Evolutionary conservation across 2,113 vertebrate genomes (phyloP).

Genomic region (Mobula birostris): DNA sequence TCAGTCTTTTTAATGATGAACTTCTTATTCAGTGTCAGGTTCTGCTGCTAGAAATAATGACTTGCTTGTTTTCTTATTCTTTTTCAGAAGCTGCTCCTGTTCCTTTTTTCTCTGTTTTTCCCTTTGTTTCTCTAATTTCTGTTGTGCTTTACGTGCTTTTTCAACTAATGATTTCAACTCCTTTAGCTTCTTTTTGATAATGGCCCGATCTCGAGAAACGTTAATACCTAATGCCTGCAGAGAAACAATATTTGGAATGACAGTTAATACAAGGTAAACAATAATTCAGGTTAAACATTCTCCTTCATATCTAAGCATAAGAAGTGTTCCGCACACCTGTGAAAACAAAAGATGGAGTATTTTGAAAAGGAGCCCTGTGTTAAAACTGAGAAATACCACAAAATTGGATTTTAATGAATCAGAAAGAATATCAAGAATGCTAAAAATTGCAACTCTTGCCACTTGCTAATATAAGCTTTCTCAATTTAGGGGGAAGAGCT

Average conservation of each 20-base stretch:
- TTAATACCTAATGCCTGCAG: conserved; percentile 75
- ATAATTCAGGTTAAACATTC: background rate
- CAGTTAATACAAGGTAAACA: background rate
- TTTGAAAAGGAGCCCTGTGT: background rate
- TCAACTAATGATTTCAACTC: conserved; percentile 81
- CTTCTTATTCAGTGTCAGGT: conserved; percentile 51
- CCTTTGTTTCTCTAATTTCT: conserved; percentile 82
- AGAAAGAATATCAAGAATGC: background rate
- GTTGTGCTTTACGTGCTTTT: conserved; percentile 74
- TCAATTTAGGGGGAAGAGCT: background rate
- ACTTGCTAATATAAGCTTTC: background rate
- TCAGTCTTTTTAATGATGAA: conserved; percentile 29
- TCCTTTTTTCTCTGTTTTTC: conserved; percentile 74
- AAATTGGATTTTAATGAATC: background rate
- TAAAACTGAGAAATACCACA: background rate
- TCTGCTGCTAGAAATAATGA: conserved; percentile 44
- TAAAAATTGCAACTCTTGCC: conserved; percentile 22
- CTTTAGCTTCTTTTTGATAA: conserved; percentile 89
- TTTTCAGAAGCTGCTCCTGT: conserved; percentile 70
- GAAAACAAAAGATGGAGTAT: background rate
- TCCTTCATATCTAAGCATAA: conserved; percentile 37
- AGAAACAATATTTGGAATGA: conserved; percentile 34
- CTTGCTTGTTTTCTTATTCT: conserved; percentile 52
- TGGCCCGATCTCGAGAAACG: conserved; percentile 75
- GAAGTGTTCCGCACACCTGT: background rate